Conservation (phyloP, 2,113 vertebrate genomes). For the Albula glossodonta region DNA sequence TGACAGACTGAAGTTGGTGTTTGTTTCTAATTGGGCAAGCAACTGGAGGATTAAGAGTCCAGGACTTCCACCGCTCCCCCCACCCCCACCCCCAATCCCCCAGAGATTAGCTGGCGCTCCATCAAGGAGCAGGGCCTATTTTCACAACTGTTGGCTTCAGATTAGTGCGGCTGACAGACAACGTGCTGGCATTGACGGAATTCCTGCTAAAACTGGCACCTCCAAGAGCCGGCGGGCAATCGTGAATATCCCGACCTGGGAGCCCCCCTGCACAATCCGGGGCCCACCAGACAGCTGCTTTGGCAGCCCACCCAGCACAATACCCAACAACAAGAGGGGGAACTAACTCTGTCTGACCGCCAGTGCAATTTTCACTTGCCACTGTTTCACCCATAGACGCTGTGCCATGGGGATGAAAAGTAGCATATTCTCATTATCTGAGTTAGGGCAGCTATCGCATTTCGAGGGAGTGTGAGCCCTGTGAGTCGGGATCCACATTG, state of each 20-base stretch:
- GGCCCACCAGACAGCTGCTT: conserved; percentile 38
- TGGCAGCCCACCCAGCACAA: conserved; percentile 28
- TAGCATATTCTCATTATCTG: conserved; percentile 5
- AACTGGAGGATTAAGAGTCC: conserved; percentile 22
- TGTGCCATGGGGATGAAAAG: neutral
- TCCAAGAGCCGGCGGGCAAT: neutral
- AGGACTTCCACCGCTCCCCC: neutral
- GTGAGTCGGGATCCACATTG: conserved; percentile 22
- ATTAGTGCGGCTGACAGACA: conserved; percentile 32
- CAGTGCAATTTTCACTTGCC: conserved; percentile 30
- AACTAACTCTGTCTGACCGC: neutral
- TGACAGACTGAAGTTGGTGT: neutral
- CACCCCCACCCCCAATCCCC: neutral
- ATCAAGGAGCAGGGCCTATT: conserved; percentile 17
- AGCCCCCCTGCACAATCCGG: neutral
- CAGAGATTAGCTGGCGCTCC: conserved; percentile 13
- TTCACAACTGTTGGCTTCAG: conserved; percentile 20
- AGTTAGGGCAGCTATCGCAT: conserved; percentile 36
- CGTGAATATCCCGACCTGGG: conserved; percentile 18
- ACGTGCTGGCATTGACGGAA: conserved; percentile 24
- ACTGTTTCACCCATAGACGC: neutral
- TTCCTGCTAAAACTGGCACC: conserved; percentile 29
- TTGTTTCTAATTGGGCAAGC: conserved; percentile 10
- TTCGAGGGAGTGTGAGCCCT: conserved; percentile 30
- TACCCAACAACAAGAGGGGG: conserved; percentile 12